Base-by-base conservation (phyloP, 2,797 vertebrate genomes). In the Hyperoplus immaculatus region DNA sequence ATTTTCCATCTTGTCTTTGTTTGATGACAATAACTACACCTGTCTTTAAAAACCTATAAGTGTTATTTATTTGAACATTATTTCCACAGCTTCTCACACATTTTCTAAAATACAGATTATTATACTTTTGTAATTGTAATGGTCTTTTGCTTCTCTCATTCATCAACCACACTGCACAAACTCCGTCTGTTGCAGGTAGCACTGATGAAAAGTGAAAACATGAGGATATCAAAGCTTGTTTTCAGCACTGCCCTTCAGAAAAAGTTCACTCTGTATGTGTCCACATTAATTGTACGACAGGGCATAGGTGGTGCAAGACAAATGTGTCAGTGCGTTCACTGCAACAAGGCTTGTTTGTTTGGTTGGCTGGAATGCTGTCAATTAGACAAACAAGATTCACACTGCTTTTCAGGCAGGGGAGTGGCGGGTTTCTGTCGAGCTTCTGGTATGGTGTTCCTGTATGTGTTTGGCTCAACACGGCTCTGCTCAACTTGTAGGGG, bases 341-440 rank as follows among this genome's bases (percentile, higher is more conserved):
- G 69, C 70, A 75, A 78, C 60, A 64, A 70, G 78, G 58, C 67
- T 50, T 88, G 78, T 82, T 87, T 87, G 74, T 84, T 80, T 81
- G 68, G 4, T 69, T 70, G 83, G 67, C 81, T 89, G 87, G 84
- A 88, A 83, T 74, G 69, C 61, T 90, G 88, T 88, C 89, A 91
- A 89, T 89, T 91, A 91, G 89, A 83, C 88, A 80, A 94, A 91
- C 88, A 92, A 70, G 84, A 75, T 65, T 73, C 93, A 78, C 15
- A 88, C 88, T 91, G 91, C 53, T 82, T 78, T 85, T 83, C 84
- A 86, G 73, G 83, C 71, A 36, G 86, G 69, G 74, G 75, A 65
- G 78, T 11, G 71, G 42, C 29, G 47, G 83, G 55, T 72, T 81
- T 88, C 87, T 72, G 77, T 39, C 15, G 77, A 74, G 77, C 71